Evolutionary conservation across 2,888 invertebrate genomes (phyloP).

Genomic region (Deroplatys truncata): DNA sequence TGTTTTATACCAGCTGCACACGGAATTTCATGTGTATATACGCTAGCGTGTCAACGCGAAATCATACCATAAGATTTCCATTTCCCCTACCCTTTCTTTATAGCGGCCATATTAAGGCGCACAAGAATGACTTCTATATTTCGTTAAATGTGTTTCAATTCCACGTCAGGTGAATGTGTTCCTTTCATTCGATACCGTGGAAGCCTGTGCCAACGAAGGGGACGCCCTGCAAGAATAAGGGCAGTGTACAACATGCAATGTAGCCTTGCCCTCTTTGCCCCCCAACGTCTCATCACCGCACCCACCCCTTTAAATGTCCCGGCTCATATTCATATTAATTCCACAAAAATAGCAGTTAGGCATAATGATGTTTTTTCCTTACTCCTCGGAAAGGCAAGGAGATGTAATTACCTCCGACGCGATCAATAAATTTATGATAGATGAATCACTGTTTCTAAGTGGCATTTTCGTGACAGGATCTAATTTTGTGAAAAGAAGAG

Average conservation of each 20-base stretch:
- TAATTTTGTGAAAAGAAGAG: not conserved
- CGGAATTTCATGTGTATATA: constrained; percentile 4
- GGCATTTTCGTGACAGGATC: not conserved
- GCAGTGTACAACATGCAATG: not conserved
- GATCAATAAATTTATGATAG: not conserved
- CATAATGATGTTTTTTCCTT: not conserved
- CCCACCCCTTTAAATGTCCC: not conserved
- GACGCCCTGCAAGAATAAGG: not conserved
- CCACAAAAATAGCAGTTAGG: not conserved
- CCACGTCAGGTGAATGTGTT: not conserved
- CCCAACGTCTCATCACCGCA: not conserved
- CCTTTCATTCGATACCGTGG: not conserved
- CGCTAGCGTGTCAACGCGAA: not conserved
- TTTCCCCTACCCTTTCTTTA: not conserved
- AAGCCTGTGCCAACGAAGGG: not conserved
- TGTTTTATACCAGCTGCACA: not conserved
- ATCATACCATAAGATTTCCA: not conserved
- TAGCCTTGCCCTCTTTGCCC: not conserved
- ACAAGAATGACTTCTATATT: constrained; percentile 1
- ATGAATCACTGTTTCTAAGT: not conserved
- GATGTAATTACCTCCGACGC: not conserved
- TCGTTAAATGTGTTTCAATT: constrained; percentile 8
- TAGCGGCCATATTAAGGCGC: not conserved
- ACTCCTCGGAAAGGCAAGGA: not conserved
- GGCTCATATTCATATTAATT: not conserved